phyloP scores from a whole-genome alignment of 2,797 vertebrate species.

The Sphenodon punctatus region DNA sequence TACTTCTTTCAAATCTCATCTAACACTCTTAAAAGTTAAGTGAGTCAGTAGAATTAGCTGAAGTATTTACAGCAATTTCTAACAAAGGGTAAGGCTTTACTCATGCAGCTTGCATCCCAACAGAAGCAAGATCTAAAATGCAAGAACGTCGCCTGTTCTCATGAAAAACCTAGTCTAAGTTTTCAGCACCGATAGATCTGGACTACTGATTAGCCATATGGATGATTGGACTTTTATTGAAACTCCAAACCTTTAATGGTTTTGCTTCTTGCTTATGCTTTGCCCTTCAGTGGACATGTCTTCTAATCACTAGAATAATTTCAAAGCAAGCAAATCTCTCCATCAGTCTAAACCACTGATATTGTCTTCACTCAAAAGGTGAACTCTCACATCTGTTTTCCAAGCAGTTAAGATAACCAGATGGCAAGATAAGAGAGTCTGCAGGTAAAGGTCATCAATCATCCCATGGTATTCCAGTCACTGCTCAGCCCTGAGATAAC shows the following conservation, averaged over 20 bases:
- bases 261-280: background rate
- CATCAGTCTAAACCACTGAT: too few species aligned
- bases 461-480: too few species aligned
- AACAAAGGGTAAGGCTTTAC: background rate
- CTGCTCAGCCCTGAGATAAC: too few species aligned
- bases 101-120: background rate
- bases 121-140: background rate
- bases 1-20: background rate
- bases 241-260: background rate
- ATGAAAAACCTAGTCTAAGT: background rate
- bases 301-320: background rate
- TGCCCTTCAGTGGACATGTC: background rate
- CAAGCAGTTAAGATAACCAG: too few species aligned
- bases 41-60: background rate
- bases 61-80: background rate
- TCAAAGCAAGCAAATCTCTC: too few species aligned
- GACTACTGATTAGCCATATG: background rate
- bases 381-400: too few species aligned
- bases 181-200: background rate
- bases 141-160: background rate
- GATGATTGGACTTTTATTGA: too few species aligned
- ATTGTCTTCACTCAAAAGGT: too few species aligned
- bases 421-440: too few species aligned
- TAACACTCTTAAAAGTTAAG: background rate
- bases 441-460: too few species aligned